A percentile compares a stretch with the other conserved stretches of the same genome.
Conservation (phyloP, 2,113 vertebrate species). For the Alethe castanea region DNA sequence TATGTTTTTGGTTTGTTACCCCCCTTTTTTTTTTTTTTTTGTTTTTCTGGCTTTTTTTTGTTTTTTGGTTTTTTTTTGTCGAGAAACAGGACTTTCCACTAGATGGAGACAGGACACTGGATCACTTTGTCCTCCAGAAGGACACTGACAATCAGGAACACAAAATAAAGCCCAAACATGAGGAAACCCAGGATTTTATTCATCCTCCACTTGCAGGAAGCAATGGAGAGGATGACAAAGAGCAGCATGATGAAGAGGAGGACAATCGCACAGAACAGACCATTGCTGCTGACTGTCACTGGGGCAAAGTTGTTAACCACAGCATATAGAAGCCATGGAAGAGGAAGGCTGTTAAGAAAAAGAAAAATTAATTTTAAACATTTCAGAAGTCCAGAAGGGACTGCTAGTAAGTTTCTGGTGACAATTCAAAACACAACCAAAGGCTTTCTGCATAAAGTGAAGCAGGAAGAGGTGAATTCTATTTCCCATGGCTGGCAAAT, state of each 20-base stretch:
- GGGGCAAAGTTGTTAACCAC: constrained; percentile 72
- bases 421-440: background rate
- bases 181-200: constrained; percentile 92
- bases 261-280: constrained; percentile 94
- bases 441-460: background rate
- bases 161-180: constrained; percentile 93
- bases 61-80: background rate
- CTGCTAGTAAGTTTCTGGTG: background rate
- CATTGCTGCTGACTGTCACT: constrained; percentile 91
- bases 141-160: constrained; percentile 93
- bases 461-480: background rate
- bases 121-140: constrained; percentile 90
- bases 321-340: constrained; percentile 90
- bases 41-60: too few relatives aligned
- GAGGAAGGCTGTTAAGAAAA: constrained; percentile 81
- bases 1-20: too few relatives aligned
- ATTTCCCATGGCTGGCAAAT: background rate
- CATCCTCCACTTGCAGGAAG: constrained; percentile 94
- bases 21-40: background rate
- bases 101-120: constrained; percentile 86
- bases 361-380: background rate
- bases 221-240: constrained; percentile 94
- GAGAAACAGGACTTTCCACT: constrained; percentile 58
- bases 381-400: background rate
- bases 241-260: constrained; percentile 97